Base-by-base conservation (phyloP, 2,888 invertebrate species). In the Noctua janthina region DNA sequence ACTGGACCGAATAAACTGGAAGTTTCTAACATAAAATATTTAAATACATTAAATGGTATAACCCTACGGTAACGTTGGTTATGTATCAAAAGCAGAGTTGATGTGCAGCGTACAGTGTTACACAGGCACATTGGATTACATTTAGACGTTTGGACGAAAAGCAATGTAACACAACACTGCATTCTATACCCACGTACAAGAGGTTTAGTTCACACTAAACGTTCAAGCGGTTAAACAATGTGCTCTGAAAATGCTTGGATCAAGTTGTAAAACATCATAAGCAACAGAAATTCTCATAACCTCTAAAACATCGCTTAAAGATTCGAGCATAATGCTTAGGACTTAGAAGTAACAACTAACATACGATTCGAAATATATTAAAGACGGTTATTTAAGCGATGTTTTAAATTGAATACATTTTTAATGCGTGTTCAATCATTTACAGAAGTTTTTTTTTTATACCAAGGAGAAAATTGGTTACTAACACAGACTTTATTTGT, bases 21-120 rank as follows among this genome's bases (percentile, higher is more conserved):
- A 72, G 54, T 84, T 51, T 83, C 76, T 76, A 81, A 85, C 39
- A 79, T 68, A 85, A 82, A 83, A 85, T 83, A 78, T 84, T 82
- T 82, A 83, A 81, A 82, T 87, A 76, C 74, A 83, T 85, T 76
- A 6, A 66, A 78, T 76, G 75, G 72, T 87, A 90, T 89, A 90
- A 91, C 88, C 86, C 90, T 92, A 93, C 82, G 93, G 93, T 93
- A 93, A 93, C 91, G 91, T 91, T 89, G 87, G 85, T 92, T 90
- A 91, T 81, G 77, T 90, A 90, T 93, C 91, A 93, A 92, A 92
- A 93, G 91, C 90, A 79, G 86, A 88, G 88, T 90, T 89, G 78
- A 76, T 88, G 87, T 87, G 89, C 88, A 87, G 68, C 82, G 85
- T 79, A 88, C 82, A 82, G 64, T 75, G 80, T 89, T 83, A 88